Evolutionary conservation across 2,797 vertebrate species (phyloP), one percentile per base, ranked within the genome.

Genomic region (Arremon brunneinucha): DNA sequence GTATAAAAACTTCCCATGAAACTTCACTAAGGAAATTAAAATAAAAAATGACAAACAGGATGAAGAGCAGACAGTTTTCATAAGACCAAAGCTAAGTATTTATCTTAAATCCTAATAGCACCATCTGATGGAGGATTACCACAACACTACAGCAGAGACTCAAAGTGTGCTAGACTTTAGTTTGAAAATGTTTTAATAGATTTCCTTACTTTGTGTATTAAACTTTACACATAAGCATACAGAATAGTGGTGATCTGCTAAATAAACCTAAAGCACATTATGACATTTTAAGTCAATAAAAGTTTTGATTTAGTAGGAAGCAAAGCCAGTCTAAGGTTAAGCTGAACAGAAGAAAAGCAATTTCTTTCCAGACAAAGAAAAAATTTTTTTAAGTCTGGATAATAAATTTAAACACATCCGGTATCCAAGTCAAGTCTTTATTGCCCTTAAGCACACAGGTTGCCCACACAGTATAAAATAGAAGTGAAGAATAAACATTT

Each of bases 41-140:
- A 83, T 30, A 74, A 62, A 87, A 93, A 81, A 77, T 52, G 2
- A 60, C 60, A 81, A 80, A 81, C 23, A 47, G 46, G 41, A 63
- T 49, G 65, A 89, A 75, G 30, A 78, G 39, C 59, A 72, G 76
- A 56, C 50, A 64, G 72, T 60, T 83, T 65, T 79, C 19, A 7
- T 60, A 64, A 71, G 26, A 1, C 3, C 63, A 89, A 80, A 67
- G 12, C 70, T 84, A 49, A 77, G n/a, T 30, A 47, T 39, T 86
- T 85, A 78, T 96, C 82, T 93, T 41, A 75, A 96, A 80, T 90
- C 83, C 92, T 89, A 95, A 92, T 23, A 97, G 93, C 92, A 93
- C 94, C 95, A 96, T 91, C 96, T 96, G 91, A 95, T 95, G 93
- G 94, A 94, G 71, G 57, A 86, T 90, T 70, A 77, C 28, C 74